These are phyloP conservation scores for Nematolebias whitei DNA, from an alignment of 2,113 vertebrate genomes.

Conservation along the genomic window DNA sequence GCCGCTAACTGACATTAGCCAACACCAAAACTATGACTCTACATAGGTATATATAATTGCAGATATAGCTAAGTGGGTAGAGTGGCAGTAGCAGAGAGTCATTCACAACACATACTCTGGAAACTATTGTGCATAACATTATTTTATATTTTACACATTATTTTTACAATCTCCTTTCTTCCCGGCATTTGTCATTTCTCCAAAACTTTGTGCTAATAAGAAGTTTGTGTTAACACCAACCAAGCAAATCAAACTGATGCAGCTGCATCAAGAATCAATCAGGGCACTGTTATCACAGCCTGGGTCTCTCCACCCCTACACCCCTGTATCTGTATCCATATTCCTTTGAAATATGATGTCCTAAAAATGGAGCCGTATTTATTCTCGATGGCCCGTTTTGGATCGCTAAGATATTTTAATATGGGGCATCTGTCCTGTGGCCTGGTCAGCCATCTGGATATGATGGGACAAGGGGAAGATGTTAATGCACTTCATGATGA, in stretches of 20 bases:
- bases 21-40: too few relatives aligned
- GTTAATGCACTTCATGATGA: constrained; percentile 84
- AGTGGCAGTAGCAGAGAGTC: too few relatives aligned
- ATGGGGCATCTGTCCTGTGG: constrained; percentile 74
- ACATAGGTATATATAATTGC: too few relatives aligned
- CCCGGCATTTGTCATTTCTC: too few relatives aligned
- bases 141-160: too few relatives aligned
- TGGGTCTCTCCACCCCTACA: constrained; percentile 5
- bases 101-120: too few relatives aligned
- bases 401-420: constrained; percentile 69
- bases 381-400: constrained; percentile 75
- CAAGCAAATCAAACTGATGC: constrained; percentile 44
- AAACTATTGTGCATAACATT: too few relatives aligned
- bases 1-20: too few relatives aligned
- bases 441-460: constrained; percentile 78
- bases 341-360: constrained; percentile 82
- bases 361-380: constrained; percentile 74
- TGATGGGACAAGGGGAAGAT: constrained; percentile 67
- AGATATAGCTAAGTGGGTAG: too few relatives aligned
- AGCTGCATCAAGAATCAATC: constrained; percentile 49
- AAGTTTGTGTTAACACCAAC: constrained; percentile 21
- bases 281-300: constrained; percentile 30
- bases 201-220: not conserved
- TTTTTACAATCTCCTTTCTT: too few relatives aligned
- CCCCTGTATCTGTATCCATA: constrained; percentile 70